Evolutionary conservation across 2,797 vertebrate genomes (phyloP), one percentile per base, ranked within the genome.

Genomic region (Menidia menidia): DNA sequence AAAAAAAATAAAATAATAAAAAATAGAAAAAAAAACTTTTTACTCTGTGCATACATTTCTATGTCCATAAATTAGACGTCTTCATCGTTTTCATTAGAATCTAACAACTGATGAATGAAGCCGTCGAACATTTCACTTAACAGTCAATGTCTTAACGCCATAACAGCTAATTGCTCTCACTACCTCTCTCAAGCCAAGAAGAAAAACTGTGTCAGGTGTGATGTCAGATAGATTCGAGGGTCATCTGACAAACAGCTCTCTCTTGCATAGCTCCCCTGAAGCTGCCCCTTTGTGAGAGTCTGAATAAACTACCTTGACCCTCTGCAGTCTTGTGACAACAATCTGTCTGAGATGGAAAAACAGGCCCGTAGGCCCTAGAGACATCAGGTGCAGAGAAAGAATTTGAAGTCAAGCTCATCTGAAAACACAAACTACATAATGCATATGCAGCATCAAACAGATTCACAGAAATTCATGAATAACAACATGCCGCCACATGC

Each of bases 251-350:
- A 90, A 87, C 80, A 86, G 65, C 68, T 69, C 75, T 67, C 75
- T 78, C 73, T 85, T 77, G 78, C 78, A 87, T 32, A n/a, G 60
- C 16, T 71, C 59, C 51, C 64, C 30, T 78, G 70, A 87, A 69
- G 71, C 62, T 43, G 62, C 76, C 72, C 68, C 75, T 88, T 89
- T 89, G 78, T 86, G 68, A 54, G 30, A 35, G 53, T 68, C 50
- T 80, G 68, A 90, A 88, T 83, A 58, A 71, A 71, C 87, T 59
- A 83, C 83, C 72, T 77, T 87, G 85, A 90, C 85, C 83, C 60
- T 5, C 45, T 56, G 61, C 57, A 69, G 68, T 77, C 81, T 80
- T 18, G 45, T 69, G 82, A 79, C 73, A 81, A 73, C 72, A 56
- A 66, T 79, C 66, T 68, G 43, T 72, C 30, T 51, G 7, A 35